Evolutionary conservation across 2,888 invertebrate species (phyloP), one percentile per base, ranked within the genome.

Genomic region (Teleogryllus oceanicus): DNA sequence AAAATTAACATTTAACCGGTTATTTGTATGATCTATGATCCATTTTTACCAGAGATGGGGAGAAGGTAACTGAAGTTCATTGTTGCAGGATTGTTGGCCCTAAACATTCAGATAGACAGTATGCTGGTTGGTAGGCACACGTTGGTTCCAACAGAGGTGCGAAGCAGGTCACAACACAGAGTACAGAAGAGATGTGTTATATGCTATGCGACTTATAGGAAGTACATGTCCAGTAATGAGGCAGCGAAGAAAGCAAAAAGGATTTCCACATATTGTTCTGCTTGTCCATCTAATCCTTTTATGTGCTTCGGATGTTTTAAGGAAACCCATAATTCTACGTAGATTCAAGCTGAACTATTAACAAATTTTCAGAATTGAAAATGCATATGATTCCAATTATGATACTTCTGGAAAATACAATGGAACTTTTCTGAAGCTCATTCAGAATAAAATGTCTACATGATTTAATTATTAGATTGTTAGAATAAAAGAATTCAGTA

Each of bases 41-140:
- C 37, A 37, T 37, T 37, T 62, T 16, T 18, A 62, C 13, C n/a
- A 62, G 13, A 62, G n/a, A 62, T n/a, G n/a, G 62, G 13, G 62
- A 62, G n/a, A 62, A 62, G 62, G 62, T 62, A 62, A 62, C 62
- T 11, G 16, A 62, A 62, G 62, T n/a, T 62, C 62, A 62, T 62
- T 62, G 62, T 62, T 62, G 62, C 62, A 62, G 62, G 62, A 62
- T 62, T 62, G 62, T 62, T 62, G 62, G 62, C 62, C 62, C n/a
- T 62, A 62, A 62, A 62, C 62, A 62, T 62, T 62, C 62, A 62
- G n/a, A 62, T 62, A 62, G 62, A 62, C 62, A 62, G 62, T 62
- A n/a, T n/a, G 62, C 62, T n/a, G 62, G 13, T 62, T 1, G 62
- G 62, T 62, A 62, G 62, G 62, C 62, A 62, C n/a, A 62, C 62